phyloP scores from a whole-genome alignment of 2,888 invertebrate species.

The Habroteleia sp. region DNA sequence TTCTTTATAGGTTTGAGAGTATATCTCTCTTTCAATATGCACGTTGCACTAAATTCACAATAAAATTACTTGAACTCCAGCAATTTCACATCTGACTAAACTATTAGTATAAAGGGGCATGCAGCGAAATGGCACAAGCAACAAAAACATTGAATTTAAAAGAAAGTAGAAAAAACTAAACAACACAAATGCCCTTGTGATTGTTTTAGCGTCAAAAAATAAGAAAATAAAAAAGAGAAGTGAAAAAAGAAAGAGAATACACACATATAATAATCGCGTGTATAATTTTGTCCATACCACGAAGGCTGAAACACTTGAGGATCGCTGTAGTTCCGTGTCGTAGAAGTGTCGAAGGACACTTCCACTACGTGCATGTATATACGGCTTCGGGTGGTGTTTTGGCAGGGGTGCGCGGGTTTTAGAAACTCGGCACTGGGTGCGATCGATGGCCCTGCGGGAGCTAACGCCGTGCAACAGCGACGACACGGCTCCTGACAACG shows the following conservation, averaged over 20 bases:
- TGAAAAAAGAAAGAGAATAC: no score
- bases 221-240: no score
- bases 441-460: constrained; percentile 26
- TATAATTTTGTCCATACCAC: constrained; percentile 48
- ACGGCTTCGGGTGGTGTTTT: constrained; percentile 11
- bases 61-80: no score
- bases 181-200: no score
- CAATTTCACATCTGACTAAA: no score
- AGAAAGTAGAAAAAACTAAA: no score
- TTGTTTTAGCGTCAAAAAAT: background rate
- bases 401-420: constrained; percentile 9
- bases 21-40: no score
- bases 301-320: constrained; percentile 52
- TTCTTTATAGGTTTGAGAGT: no score
- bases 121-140: no score
- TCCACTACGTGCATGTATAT: constrained; percentile 37
- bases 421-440: constrained; percentile 13
- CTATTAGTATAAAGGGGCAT: no score
- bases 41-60: no score
- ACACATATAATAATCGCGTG: constrained; percentile 11
- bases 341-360: constrained; percentile 50
- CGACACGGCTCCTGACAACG: constrained; percentile 33
- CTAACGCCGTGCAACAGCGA: constrained; percentile 15
- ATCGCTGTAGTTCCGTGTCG: constrained; percentile 31
- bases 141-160: no score